These are phyloP conservation scores for Xiphydria camelus DNA, from an alignment of 2,888 invertebrate species.

Conservation along the genomic window DNA sequence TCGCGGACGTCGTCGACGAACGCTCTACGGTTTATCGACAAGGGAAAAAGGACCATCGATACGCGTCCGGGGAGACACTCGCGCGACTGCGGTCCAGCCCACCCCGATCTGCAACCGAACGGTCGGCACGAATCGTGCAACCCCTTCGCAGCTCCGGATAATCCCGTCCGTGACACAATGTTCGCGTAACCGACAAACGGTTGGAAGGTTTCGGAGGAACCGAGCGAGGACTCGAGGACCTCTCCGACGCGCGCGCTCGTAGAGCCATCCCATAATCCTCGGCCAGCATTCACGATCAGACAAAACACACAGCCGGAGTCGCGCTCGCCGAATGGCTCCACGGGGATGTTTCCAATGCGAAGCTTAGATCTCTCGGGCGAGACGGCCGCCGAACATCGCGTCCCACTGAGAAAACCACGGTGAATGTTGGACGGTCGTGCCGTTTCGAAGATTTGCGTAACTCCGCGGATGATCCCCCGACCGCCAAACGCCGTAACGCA, in stretches of 20 bases:
- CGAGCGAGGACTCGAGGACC: conserved; percentile 18
- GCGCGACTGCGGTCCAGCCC: too few relatives aligned
- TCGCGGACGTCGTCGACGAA: too few relatives aligned
- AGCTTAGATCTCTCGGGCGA: conserved; percentile 42
- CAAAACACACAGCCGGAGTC: conserved; percentile 31
- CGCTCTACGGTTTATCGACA: too few relatives aligned
- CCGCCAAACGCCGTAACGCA: too few relatives aligned
- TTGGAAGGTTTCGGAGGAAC: conserved; percentile 20
- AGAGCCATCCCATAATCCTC: conserved; percentile 44
- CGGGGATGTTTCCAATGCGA: conserved; percentile 46
- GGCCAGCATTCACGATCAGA: conserved; percentile 47
- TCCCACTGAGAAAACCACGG: too few relatives aligned
- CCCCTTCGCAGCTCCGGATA: conserved; percentile 32
- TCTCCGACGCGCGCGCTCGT: conserved; percentile 30
- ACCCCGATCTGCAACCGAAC: too few relatives aligned
- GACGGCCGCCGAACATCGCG: too few relatives aligned
- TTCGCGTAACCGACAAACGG: conserved; percentile 43
- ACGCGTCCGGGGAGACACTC: too few relatives aligned
- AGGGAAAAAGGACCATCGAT: too few relatives aligned
- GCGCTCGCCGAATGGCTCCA: conserved; percentile 41
- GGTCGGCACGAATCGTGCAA: conserved; percentile 29
- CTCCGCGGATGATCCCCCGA: too few relatives aligned
- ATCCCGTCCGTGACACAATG: conserved; percentile 47
- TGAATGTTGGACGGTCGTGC: too few relatives aligned
- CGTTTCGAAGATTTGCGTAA: too few relatives aligned